Evolutionary conservation across 2,888 invertebrate genomes (phyloP).

Genomic region (Metellina segmentata): DNA sequence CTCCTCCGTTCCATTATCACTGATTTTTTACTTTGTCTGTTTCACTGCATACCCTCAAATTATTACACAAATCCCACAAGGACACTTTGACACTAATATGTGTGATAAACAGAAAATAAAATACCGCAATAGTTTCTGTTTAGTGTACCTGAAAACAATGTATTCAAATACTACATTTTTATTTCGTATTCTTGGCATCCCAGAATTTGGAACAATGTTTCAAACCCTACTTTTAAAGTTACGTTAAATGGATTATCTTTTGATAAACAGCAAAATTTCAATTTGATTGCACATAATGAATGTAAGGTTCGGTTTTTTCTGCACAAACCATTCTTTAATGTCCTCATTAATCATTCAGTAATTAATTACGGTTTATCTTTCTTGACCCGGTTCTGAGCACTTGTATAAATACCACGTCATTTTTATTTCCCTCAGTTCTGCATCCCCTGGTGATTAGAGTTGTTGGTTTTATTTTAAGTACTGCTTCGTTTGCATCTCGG

Average conservation of each 20-base stretch:
- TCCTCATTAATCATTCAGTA: constrained; percentile 23
- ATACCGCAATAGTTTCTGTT: no score
- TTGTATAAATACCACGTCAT: background rate
- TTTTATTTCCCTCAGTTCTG: no score
- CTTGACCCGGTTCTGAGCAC: background rate
- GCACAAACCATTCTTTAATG: background rate
- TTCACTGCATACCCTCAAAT: no score
- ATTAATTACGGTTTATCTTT: constrained; percentile 46
- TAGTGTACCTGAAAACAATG: no score
- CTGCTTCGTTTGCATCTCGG: constrained; percentile 8
- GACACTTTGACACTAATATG: no score
- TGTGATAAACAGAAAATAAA: no score
- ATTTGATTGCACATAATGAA: background rate
- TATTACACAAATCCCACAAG: no score
- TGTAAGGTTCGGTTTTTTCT: background rate
- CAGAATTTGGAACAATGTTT: background rate
- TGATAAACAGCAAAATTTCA: background rate
- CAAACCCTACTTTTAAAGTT: no score
- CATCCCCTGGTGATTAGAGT: background rate
- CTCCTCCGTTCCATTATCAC: no score
- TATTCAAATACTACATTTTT: no score
- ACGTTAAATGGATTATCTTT: background rate
- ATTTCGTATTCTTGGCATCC: no score
- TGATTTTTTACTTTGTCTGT: no score
- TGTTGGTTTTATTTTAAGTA: constrained; percentile 4